phyloP scores from a whole-genome alignment of 23 tunicate genomes.

The Corella eumyota region DNA sequence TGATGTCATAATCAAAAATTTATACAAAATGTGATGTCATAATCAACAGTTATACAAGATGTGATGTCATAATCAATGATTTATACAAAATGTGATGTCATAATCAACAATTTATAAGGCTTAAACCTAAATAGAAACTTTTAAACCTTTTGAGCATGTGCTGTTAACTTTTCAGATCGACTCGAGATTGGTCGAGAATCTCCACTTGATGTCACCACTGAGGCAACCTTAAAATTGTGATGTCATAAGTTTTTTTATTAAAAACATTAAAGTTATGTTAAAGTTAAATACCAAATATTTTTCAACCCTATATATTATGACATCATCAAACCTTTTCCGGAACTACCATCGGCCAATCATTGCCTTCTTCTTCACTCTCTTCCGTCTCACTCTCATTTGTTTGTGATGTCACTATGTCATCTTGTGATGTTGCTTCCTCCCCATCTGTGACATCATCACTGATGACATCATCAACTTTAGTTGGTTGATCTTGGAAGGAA shows the following conservation, averaged over 20 bases:
- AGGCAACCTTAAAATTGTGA: background rate
- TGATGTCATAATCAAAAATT: no score
- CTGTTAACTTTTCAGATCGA: constrained; percentile 74
- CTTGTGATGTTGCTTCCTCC: no score
- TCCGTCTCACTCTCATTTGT: constrained; percentile 1
- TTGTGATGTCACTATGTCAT: no score
- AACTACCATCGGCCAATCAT: constrained; percentile 60
- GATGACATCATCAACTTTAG: no score
- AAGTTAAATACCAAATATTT: background rate
- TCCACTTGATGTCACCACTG: constrained; percentile 6
- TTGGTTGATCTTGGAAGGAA: no score
- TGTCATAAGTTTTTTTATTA: background rate
- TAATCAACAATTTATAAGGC: no score
- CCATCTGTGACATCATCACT: no score
- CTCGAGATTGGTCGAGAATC: constrained; percentile 66
- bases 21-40: no score
- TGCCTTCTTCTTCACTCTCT: constrained; percentile 17
- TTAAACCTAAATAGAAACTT: no score
- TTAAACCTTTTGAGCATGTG: constrained; percentile 77
- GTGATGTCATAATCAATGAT: no score
- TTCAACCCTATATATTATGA: background rate
- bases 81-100: no score
- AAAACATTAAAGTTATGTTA: background rate
- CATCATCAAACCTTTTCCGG: constrained; percentile 5
- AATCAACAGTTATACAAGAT: no score